phyloP scores from a whole-genome alignment of 1,140 invertebrate species.

The Nasonia giraulti region DNA sequence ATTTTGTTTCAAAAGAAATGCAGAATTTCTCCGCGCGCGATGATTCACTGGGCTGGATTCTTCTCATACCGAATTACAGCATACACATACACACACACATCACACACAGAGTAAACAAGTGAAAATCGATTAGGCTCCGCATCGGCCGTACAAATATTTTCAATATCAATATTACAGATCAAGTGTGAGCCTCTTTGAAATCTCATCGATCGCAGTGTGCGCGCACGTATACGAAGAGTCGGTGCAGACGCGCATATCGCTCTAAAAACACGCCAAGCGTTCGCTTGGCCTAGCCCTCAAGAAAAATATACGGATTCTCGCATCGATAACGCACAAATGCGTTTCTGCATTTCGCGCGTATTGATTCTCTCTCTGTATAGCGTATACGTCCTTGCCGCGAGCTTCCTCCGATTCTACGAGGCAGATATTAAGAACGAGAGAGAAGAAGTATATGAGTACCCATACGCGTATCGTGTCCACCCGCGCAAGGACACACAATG shows the following conservation, averaged over 20 bases:
- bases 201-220: constrained; percentile 18
- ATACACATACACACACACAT: too few relatives aligned
- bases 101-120: constrained; percentile 12
- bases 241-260: background rate
- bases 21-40: background rate
- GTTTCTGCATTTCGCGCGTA: background rate
- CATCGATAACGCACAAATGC: background rate
- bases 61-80: constrained; percentile 12
- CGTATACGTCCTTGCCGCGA: constrained; percentile 29
- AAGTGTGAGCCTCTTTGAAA: constrained; percentile 44
- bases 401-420: background rate
- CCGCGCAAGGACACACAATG: constrained; percentile 64
- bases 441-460: too few relatives aligned
- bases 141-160: constrained; percentile 43
- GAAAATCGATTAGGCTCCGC: constrained; percentile 4
- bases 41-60: background rate
- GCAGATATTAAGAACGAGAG: background rate
- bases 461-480: background rate
- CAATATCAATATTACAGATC: constrained; percentile 50
- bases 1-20: too few relatives aligned
- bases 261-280: constrained; percentile 12
- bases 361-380: background rate
- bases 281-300: constrained; percentile 8
- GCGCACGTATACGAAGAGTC: background rate
- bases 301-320: constrained; percentile 24